Conservation (phyloP, 2,888 invertebrate genomes). For the Acrobasis suavella region DNA sequence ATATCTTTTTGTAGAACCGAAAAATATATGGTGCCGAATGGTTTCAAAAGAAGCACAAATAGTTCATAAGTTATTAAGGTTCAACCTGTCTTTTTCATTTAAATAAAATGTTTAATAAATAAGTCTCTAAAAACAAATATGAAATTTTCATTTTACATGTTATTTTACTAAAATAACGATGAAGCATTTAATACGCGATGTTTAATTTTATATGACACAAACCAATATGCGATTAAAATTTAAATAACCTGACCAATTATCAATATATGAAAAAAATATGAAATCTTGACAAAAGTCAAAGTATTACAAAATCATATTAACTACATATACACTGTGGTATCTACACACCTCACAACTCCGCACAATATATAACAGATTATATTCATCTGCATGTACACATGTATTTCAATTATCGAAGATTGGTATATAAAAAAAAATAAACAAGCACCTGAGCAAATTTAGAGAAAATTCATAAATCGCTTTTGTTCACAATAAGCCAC, state of each 20-base stretch:
- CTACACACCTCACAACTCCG: not conserved
- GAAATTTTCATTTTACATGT: not conserved
- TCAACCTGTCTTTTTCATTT: too few relatives aligned
- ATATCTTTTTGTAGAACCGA: too few relatives aligned
- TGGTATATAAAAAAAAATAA: not conserved
- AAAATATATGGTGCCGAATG: too few relatives aligned
- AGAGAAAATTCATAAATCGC: not conserved
- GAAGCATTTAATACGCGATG: not conserved
- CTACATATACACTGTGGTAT: constrained; percentile 14
- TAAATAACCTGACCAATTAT: not conserved
- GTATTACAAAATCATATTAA: not conserved
- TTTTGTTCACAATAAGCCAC: constrained; percentile 1
- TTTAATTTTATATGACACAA: constrained; percentile 1
- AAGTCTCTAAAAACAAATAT: too few relatives aligned
- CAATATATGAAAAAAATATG: not conserved
- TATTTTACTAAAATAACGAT: not conserved
- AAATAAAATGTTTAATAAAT: too few relatives aligned
- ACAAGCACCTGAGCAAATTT: constrained; percentile 15
- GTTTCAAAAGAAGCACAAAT: too few relatives aligned
- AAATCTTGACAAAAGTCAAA: not conserved
- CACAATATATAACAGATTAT: constrained; percentile 3
- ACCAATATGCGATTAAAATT: not conserved
- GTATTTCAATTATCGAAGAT: not conserved
- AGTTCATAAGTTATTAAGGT: too few relatives aligned
- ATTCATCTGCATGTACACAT: constrained; percentile 7